Base-by-base conservation (phyloP, 1,140 invertebrate species). In the Homarus americanus region DNA sequence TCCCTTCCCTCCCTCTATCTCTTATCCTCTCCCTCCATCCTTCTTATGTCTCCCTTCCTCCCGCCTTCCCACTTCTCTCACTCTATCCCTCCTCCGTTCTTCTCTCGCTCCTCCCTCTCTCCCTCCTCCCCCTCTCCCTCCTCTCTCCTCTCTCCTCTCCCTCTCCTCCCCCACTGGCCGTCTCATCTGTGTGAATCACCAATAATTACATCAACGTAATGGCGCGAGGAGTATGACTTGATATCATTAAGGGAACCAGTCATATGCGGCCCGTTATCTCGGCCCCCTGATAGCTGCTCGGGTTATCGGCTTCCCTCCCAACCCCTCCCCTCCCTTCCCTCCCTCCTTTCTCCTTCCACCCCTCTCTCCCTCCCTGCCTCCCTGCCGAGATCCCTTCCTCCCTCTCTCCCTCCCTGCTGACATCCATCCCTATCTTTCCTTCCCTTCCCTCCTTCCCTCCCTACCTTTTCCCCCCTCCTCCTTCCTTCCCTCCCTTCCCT, bases 131-230 rank as follows among this genome's bases (percentile, higher is more conserved):
- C 15, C 34, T 20, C 2, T 53, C 38, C 17, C 20, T n/a, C 34
- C 17, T 32, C n/a, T 44, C 40, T 49, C 28, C 0, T 34, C 75
- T 34, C n/a, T 40, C 49, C 44, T 44, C 36, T n/a, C 10, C n/a
- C 34, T 36, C 24, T 20, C 40, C 53, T 53, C 36, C 76, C 41
- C n/a, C 17, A 24, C 66, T 58, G 32, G 76, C 32, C 85, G 73
- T 63, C 73, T 87, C 85, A 79, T 87, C 85, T 87, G 85, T 44
- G 85, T 87, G 85, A 78, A 78, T 87, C 85, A 87, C 85, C 85
- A 87, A 87, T 87, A 87, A 87, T 87, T 87, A 34, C 79, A 87
- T 87, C 73, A 78, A 75, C 38, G 32, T 78, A 87, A 87, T 87
- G 85, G 75, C 15, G 85, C 85, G 85, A 66, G 73, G 28, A 34